These are phyloP conservation scores for Xiphophorus birchmanni DNA, from an alignment of 2,797 vertebrate genomes.

Conservation along the genomic window DNA sequence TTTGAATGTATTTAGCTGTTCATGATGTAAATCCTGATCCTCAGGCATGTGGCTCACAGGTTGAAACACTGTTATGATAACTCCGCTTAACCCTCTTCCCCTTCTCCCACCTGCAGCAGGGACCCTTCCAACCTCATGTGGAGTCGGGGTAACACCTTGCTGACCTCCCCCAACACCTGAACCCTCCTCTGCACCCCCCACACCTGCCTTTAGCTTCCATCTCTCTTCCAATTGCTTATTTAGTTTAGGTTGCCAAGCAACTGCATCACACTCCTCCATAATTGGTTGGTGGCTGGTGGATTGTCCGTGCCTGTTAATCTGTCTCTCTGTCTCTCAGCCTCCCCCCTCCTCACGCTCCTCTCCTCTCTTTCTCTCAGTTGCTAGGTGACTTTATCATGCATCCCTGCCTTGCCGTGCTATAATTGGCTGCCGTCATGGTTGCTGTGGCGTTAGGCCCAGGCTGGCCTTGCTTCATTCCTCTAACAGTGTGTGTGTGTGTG, in stretches of 20 bases:
- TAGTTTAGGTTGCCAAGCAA: slow-evolving; percentile 87
- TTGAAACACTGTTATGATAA: not conserved
- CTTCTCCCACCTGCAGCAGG: slow-evolving; percentile 12
- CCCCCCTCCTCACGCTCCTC: not conserved
- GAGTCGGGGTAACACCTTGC: slow-evolving; percentile 37
- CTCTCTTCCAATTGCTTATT: slow-evolving; percentile 56
- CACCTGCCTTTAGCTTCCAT: slow-evolving; percentile 5
- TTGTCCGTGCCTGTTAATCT: slow-evolving; percentile 77
- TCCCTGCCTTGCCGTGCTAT: slow-evolving; percentile 78
- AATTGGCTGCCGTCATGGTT: slow-evolving; percentile 87
- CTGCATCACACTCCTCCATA: slow-evolving; percentile 80
- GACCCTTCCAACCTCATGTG: slow-evolving; percentile 31
- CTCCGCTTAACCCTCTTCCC: slow-evolving; percentile 10
- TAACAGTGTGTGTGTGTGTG: slow-evolving; percentile 37
- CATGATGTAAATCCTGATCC: not conserved
- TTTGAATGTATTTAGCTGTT: not conserved
- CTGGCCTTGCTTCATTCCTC: slow-evolving; percentile 80
- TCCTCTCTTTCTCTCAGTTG: slow-evolving; percentile 78
- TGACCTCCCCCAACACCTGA: slow-evolving; percentile 42
- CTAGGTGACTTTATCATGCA: slow-evolving; percentile 88
- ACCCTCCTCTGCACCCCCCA: slow-evolving; percentile 37
- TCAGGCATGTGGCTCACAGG: not conserved
- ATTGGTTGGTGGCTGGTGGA: slow-evolving; percentile 74
- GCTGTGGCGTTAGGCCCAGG: slow-evolving; percentile 82
- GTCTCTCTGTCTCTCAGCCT: slow-evolving; percentile 49